Evolutionary conservation across 2,113 vertebrate genomes (phyloP).

Genomic region (Galeopterus variegatus): DNA sequence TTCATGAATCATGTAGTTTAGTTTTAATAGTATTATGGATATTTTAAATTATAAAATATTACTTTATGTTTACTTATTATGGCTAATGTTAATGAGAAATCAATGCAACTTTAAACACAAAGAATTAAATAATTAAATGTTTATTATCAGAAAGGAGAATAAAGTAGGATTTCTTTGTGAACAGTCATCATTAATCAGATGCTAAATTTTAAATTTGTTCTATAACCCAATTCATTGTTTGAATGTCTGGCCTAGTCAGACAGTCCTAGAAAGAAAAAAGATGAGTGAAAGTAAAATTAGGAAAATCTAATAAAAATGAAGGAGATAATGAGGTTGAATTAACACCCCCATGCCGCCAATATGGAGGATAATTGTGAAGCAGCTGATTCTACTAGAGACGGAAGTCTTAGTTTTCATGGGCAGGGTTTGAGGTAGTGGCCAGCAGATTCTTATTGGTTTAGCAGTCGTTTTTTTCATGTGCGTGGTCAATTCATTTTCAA

Average conservation of each 20-base stretch:
- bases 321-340: background rate
- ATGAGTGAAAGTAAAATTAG: background rate
- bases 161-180: slow-evolving; percentile 5
- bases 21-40: background rate
- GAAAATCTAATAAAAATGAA: slow-evolving; percentile 4
- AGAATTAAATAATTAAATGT: background rate
- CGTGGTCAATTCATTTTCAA: slow-evolving; percentile 1
- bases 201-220: background rate
- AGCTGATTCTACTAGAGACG: background rate
- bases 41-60: background rate
- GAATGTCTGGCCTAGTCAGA: background rate
- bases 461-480: background rate
- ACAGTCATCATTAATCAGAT: background rate
- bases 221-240: background rate
- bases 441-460: background rate
- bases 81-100: background rate
- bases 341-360: background rate
- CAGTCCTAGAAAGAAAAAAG: slow-evolving; percentile 16
- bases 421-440: background rate
- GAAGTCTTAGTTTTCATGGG: background rate
- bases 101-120: background rate
- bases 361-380: background rate
- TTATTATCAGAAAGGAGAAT: background rate
- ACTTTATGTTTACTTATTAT: background rate
- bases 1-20: background rate